These are phyloP conservation scores for Toxotes lorentzi DNA, from an alignment of 2,797 vertebrate species.

Conservation along the genomic window DNA sequence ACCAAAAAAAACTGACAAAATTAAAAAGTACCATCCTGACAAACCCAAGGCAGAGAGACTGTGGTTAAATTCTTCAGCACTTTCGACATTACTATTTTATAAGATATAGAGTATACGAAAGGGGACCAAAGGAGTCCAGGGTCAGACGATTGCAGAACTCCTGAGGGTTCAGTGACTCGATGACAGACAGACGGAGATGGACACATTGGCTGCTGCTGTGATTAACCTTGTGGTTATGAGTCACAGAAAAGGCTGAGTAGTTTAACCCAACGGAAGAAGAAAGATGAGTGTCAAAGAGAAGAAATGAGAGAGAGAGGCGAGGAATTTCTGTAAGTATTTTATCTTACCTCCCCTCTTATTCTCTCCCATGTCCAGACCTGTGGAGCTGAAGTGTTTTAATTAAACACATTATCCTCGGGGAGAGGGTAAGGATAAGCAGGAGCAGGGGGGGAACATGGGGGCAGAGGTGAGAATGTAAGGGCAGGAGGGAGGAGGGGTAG, in stretches of 20 bases:
- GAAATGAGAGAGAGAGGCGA: slow-evolving; percentile 14
- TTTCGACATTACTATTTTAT: slow-evolving; percentile 8
- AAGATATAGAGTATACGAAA: neutral
- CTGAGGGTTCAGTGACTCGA: slow-evolving; percentile 28
- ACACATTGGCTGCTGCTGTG: slow-evolving; percentile 35
- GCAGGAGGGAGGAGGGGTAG: neutral
- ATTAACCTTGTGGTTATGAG: slow-evolving; percentile 64
- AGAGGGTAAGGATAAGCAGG: slow-evolving; percentile 32
- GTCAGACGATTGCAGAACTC: slow-evolving; percentile 14
- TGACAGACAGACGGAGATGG: slow-evolving; percentile 41
- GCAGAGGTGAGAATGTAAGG: slow-evolving; percentile 29
- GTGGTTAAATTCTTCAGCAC: neutral
- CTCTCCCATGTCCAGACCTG: slow-evolving; percentile 43
- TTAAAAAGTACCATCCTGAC: neutral
- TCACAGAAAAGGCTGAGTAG: slow-evolving; percentile 49
- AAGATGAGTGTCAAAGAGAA: slow-evolving; percentile 8
- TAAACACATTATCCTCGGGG: slow-evolving; percentile 62
- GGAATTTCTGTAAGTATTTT: slow-evolving; percentile 36
- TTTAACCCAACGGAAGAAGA: slow-evolving; percentile 44
- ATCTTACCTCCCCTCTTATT: slow-evolving; percentile 27
- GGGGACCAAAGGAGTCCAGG: slow-evolving; percentile 9
- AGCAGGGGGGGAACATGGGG: slow-evolving; percentile 18
- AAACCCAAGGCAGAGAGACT: too few species aligned
- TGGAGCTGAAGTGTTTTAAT: slow-evolving; percentile 62
- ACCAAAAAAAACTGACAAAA: neutral